phyloP scores from a whole-genome alignment of 2,888 invertebrate genomes.

The Chaetoderma sp. region DNA sequence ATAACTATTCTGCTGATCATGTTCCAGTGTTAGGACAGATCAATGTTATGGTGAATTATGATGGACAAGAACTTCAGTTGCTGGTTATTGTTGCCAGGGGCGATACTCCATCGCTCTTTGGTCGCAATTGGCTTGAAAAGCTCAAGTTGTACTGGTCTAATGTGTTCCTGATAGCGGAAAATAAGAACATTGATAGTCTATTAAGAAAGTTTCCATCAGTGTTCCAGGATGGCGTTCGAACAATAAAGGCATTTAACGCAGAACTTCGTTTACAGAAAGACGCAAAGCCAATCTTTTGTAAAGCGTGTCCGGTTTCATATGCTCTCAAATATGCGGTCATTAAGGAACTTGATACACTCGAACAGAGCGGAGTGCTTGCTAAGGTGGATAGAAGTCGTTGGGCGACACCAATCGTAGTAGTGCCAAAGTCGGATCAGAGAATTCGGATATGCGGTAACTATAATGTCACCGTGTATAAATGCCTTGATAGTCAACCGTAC shows the following conservation, averaged over 20 bases:
- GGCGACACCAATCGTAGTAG: conserved; percentile 47
- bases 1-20: not conserved
- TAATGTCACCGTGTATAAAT: conserved; percentile 27
- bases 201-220: not conserved
- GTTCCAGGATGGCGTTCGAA: not conserved
- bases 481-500: conserved; percentile 17
- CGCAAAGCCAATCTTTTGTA: not conserved
- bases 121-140: conserved; percentile 20
- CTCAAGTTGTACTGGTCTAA: conserved; percentile 16
- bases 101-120: conserved; percentile 12
- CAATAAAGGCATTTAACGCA: not conserved
- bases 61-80: not conserved
- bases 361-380: conserved; percentile 20
- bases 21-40: not conserved
- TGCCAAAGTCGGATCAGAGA: conserved; percentile 38
- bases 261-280: not conserved
- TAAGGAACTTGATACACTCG: conserved; percentile 15
- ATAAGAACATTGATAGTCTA: too few species aligned
- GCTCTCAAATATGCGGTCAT: conserved; percentile 30
- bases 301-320: not conserved
- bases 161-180: too few species aligned
- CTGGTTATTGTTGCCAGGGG: not conserved
- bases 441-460: conserved; percentile 33
- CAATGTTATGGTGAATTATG: not conserved
- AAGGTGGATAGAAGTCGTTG: conserved; percentile 36